A percentile compares a stretch with the other conserved stretches of the same genome.
These are phyloP conservation scores for Kuschelorhynchus macadamiae DNA, from an alignment of 2,888 invertebrate genomes.

Conservation along the genomic window DNA sequence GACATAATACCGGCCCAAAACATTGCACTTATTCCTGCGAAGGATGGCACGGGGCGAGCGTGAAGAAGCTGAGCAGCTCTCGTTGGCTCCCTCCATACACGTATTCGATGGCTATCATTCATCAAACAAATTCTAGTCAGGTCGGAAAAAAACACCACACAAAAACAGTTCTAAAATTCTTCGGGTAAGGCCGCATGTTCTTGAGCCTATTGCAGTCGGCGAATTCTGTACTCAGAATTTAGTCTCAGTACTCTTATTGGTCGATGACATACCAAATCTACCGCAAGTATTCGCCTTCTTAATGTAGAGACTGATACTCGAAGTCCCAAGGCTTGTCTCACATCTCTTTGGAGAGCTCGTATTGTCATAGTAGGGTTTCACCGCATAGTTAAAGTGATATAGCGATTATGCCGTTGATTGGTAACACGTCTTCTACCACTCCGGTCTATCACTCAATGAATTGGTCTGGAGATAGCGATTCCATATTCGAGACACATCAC, in stretches of 20 bases:
- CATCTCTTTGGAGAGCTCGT: conserved; percentile 17
- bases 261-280: conserved; percentile 3
- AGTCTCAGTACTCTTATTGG: conserved; percentile 11
- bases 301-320: conserved; percentile 20
- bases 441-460: conserved; percentile 6
- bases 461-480: conserved; percentile 14
- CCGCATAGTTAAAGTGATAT: conserved; percentile 6
- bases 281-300: conserved; percentile 3
- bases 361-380: conserved; percentile 9
- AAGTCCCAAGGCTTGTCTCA: conserved; percentile 11
- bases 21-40: not conserved
- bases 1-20: too few species aligned
- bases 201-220: not conserved
- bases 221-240: conserved; percentile 11
- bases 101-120: conserved; percentile 15
- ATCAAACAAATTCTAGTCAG: conserved; percentile 16
- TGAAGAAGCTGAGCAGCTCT: conserved; percentile 1
- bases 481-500: conserved; percentile 11
- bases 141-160: conserved; percentile 4
- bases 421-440: conserved; percentile 19
- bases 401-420: conserved; percentile 14
- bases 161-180: conserved; percentile 17
- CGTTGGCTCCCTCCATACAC: conserved; percentile 9
- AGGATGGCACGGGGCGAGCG: conserved; percentile 7
- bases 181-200: conserved; percentile 7